phyloP scores from a whole-genome alignment of 2,113 vertebrate genomes.

The Peromyscus polionotus region DNA sequence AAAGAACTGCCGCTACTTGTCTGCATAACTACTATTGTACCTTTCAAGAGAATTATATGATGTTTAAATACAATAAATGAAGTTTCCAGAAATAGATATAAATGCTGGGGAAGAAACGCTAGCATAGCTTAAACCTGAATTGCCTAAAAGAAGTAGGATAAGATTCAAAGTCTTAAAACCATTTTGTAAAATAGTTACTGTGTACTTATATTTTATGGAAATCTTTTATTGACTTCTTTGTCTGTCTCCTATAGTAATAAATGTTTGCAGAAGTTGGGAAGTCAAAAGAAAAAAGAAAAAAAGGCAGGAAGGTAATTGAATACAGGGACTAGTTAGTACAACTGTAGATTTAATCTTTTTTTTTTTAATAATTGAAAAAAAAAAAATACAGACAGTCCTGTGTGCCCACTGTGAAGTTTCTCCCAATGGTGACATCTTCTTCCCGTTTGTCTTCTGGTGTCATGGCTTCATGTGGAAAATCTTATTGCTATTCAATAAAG shows the following conservation, averaged over 20 bases:
- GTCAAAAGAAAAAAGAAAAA: background rate
- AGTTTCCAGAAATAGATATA: conserved; percentile 79
- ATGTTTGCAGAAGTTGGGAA: conserved; percentile 41
- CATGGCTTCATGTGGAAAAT: background rate
- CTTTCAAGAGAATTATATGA: conserved; percentile 82
- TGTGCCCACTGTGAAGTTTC: background rate
- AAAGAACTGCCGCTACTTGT: conserved; percentile 80
- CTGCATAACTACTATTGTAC: conserved; percentile 73
- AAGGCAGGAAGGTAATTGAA: conserved; percentile 30
- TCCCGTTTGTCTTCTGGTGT: background rate
- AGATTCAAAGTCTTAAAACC: conserved; percentile 64
- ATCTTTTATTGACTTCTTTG: conserved; percentile 52
- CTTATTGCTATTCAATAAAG: background rate
- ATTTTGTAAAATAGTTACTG: conserved; percentile 62
- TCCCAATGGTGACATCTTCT: background rate
- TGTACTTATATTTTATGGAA: conserved; percentile 30
- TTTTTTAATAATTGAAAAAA: conserved; percentile 57
- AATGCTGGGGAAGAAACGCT: conserved; percentile 58
- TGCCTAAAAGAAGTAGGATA: conserved; percentile 50
- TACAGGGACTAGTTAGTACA: background rate
- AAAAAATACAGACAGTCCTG: background rate
- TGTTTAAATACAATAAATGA: conserved; percentile 82
- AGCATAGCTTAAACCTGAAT: conserved; percentile 62
- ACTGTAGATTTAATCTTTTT: background rate
- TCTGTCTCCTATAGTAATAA: conserved; percentile 29